Evolutionary conservation across 2,113 vertebrate genomes (phyloP), one percentile per base, ranked within the genome.

Genomic region (Sapayoa aenigma): DNA sequence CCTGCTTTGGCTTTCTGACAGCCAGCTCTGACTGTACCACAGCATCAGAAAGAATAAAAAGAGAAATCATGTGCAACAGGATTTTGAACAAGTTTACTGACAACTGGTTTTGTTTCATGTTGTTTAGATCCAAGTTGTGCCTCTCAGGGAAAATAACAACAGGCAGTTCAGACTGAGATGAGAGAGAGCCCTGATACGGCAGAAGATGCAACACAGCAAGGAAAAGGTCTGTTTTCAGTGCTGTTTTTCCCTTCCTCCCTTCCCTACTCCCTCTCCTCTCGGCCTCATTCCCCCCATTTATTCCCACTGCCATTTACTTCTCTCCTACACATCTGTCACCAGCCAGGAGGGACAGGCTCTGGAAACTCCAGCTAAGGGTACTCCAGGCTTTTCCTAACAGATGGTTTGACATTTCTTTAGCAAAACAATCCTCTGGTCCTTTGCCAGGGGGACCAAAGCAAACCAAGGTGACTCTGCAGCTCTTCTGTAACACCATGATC

Each of bases 391-490:
- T 83, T 65, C 12, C 0, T 30, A 83, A 88, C 69, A 90, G 69
- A 77, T 87, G 75, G 79, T 71, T 22, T 82, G 69, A 79, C 37
- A 52, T 72, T 75, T 53, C 80, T 69, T 41, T 58, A 73, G 60
- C 20, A 81, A 81, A 93, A 46, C 67, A 72, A 95, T 13, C 35
- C 60, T 27, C 83, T 90, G 88, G 52, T 92, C 20, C 49, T 82
- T 42, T 73, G 73, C 62, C 86, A 93, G 50, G n/a, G 37, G 42
- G 60, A 92, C 78, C 75, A 90, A 78, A 95, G 84, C 90, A 93
- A 79, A 75, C 28, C 79, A 65, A 94, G 76, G 65, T 75, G 79
- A 90, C 84, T 55, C 68, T 49, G 87, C 60, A 92, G 87, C 84
- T 84, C 85, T 52, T 63, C 82, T 44, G 55, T 4, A 81, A 60